These are phyloP conservation scores for Myzus persicae DNA, from an alignment of 1,140 invertebrate species.

Conservation along the genomic window DNA sequence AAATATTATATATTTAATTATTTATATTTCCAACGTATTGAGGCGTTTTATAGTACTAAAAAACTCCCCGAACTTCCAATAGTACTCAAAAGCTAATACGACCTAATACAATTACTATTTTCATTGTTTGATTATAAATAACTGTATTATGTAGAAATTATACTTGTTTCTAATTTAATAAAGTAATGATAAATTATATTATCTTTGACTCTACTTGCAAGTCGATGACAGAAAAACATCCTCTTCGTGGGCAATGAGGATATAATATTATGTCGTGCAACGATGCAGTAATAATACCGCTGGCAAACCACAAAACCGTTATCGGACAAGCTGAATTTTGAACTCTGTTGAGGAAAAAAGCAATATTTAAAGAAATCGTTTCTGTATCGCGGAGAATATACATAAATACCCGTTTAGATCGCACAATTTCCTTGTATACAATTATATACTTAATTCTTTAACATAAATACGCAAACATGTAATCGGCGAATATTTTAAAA, in stretches of 20 bases:
- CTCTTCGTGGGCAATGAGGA: neutral
- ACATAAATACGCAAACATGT: conserved; percentile 10
- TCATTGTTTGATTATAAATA: neutral
- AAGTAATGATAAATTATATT: neutral
- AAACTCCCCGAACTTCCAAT: too few relatives aligned
- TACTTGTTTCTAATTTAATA: neutral
- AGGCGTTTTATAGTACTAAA: too few relatives aligned
- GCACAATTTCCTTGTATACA: neutral
- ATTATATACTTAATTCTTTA: neutral
- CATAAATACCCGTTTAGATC: neutral
- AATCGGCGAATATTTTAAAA: conserved; percentile 47
- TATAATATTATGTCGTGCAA: neutral
- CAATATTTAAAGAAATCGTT: conserved; percentile 7
- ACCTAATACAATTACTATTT: neutral
- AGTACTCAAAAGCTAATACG: too few relatives aligned
- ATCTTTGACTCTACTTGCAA: neutral
- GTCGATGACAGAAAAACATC: neutral
- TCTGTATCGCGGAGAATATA: neutral
- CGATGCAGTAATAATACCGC: neutral
- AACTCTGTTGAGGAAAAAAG: neutral
- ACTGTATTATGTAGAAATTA: neutral
- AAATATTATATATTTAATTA: too few relatives aligned
- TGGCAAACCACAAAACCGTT: neutral
- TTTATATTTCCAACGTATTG: too few relatives aligned
- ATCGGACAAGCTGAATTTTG: conserved; percentile 4